Percentiles rank a stretch among this genome's conserved stretches.
Evolutionary conservation across 2,113 vertebrate genomes (phyloP).

Genomic region (Tupaia tana): DNA sequence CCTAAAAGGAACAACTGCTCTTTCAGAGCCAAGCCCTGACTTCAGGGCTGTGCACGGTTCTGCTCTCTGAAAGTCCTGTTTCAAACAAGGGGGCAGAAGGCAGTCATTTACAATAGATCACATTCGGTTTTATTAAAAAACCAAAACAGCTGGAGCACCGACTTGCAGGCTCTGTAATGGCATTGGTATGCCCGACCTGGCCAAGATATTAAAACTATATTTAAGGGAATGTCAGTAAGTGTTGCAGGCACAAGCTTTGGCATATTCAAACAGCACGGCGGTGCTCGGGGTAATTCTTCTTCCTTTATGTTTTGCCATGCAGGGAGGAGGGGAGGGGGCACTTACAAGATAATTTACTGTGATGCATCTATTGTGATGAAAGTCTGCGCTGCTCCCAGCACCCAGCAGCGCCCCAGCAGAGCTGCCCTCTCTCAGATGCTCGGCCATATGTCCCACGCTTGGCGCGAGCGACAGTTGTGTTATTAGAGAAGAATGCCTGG

Average conservation of each 20-base stretch:
- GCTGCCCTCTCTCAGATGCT: slow-evolving; percentile 71
- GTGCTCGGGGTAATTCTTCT: slow-evolving; percentile 37
- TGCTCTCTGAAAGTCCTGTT: slow-evolving; percentile 56
- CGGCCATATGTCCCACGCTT: slow-evolving; percentile 63
- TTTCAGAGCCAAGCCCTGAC: slow-evolving; percentile 41
- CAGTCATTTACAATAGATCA: slow-evolving; percentile 66
- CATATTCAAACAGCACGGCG: neutral
- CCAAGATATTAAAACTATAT: slow-evolving; percentile 68
- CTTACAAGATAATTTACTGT: slow-evolving; percentile 57
- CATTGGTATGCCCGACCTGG: slow-evolving; percentile 65
- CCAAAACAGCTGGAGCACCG: slow-evolving; percentile 73
- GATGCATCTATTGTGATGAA: slow-evolving; percentile 46
- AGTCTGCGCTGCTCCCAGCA: slow-evolving; percentile 24
- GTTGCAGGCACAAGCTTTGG: slow-evolving; percentile 55
- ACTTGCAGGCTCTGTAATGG: slow-evolving; percentile 52
- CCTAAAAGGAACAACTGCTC: neutral
- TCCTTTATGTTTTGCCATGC: slow-evolving; percentile 53
- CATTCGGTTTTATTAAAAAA: slow-evolving; percentile 71
- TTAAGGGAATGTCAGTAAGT: slow-evolving; percentile 67
- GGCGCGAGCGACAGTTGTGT: slow-evolving; percentile 38
- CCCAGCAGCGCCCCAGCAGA: neutral
- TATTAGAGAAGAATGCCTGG: slow-evolving; percentile 2
- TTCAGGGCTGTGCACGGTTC: slow-evolving; percentile 19
- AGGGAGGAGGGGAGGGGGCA: neutral
- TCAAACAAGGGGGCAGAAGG: neutral